phyloP scores from a whole-genome alignment of 2,888 invertebrate species.

The Catocala sponsa region DNA sequence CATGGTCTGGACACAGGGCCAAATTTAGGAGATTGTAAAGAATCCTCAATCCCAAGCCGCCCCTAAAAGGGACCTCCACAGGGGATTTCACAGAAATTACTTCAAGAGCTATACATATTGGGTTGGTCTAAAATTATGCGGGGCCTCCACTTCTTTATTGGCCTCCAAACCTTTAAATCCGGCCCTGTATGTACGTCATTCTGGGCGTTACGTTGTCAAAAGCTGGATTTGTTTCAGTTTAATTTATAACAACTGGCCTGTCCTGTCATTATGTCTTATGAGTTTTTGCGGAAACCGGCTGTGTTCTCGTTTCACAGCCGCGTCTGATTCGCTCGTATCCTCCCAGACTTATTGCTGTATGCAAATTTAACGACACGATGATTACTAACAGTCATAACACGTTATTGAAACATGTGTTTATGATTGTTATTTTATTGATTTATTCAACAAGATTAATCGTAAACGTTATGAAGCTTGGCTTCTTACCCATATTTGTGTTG shows the following conservation, averaged over 20 bases:
- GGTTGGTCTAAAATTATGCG: no score
- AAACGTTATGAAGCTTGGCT: constrained; percentile 27
- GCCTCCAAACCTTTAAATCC: no score
- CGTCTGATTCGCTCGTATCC: constrained; percentile 63
- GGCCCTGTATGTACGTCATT: constrained; percentile 8
- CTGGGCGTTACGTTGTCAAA: constrained; percentile 20
- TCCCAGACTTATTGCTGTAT: constrained; percentile 73
- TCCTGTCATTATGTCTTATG: constrained; percentile 60
- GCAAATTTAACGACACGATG: constrained; percentile 75
- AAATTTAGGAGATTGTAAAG: no score
- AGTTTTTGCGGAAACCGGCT: constrained; percentile 64
- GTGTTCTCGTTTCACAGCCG: constrained; percentile 64
- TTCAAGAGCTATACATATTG: no score
- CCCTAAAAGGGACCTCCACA: no score
- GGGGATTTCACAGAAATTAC: no score
- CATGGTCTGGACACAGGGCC: constrained; percentile 6
- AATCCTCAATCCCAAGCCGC: no score
- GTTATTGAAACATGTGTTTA: constrained; percentile 56
- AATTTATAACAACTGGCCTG: constrained; percentile 45
- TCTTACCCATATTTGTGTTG: constrained; percentile 41
- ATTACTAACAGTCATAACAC: constrained; percentile 69
- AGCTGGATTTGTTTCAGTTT: constrained; percentile 59
- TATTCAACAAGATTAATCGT: constrained; percentile 28
- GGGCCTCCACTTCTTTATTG: no score
- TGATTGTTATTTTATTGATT: constrained; percentile 41